phyloP scores from a whole-genome alignment of 1,140 invertebrate species.

The Neotoxoptera formosana region DNA sequence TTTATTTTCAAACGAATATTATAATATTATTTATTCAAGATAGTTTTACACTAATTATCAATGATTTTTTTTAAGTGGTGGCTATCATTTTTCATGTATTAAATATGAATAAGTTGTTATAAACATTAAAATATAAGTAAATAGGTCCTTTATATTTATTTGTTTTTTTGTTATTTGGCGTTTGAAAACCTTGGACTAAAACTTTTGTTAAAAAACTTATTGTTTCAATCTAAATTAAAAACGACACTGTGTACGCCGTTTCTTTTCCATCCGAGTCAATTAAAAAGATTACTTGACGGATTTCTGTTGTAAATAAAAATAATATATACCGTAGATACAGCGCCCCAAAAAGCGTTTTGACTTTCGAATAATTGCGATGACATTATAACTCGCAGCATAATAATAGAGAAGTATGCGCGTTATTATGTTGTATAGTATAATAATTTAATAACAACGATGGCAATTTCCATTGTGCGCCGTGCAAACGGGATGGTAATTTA shows the following conservation, averaged over 20 bases:
- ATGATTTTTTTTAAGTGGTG: neutral
- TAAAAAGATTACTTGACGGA: neutral
- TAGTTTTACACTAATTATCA: neutral
- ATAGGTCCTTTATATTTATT: neutral
- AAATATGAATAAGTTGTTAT: neutral
- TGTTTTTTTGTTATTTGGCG: neutral
- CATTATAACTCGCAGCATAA: neutral
- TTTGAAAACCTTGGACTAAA: neutral
- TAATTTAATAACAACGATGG: neutral
- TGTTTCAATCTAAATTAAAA: neutral
- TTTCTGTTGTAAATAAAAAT: neutral
- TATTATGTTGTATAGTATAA: neutral
- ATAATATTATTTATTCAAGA: neutral
- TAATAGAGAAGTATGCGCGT: neutral
- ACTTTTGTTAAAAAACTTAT: neutral
- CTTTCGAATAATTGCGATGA: neutral
- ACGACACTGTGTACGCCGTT: neutral
- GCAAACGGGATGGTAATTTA: neutral
- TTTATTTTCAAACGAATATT: neutral
- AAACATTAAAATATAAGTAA: neutral
- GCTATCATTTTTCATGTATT: neutral
- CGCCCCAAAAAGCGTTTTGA: neutral
- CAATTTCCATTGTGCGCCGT: neutral
- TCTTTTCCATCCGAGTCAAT: neutral
- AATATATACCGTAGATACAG: neutral